Evolutionary conservation across 2,797 vertebrate genomes (phyloP), one percentile per base, ranked within the genome.

Genomic region (Diplodus sargus): DNA sequence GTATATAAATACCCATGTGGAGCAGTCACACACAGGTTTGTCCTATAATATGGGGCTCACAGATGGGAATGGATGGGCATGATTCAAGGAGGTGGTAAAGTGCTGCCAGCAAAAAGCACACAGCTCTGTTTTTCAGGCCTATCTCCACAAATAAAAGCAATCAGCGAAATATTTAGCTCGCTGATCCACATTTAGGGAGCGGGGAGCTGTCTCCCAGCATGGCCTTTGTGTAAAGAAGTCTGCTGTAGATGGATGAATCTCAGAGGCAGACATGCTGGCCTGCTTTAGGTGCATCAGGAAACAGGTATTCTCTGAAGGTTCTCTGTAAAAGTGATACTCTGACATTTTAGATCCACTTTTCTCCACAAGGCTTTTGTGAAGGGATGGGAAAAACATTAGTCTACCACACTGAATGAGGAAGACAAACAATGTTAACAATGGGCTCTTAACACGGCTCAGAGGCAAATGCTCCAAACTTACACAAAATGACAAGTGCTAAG

Each of bases 1-100:
- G 88, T 87, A 84, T 89, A 90, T 90, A 91, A 91, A 94, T 90
- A 89, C 90, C 92, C 77, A 85, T 87, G 85, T 91, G 91, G 90
- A 88, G 84, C 81, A 79, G 81, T 76, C 77, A 74, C 82, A 85
- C 75, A 66, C 71, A 79, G 70, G 57, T 84, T 88, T 85, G 86
- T 87, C 84, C 91, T 88, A 83, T 91, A 87, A 90, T 91, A 81
- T 42, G 69, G 80, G 76, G 69, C 86, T 82, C 74, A 61, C 63
- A 78, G 79, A 89, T 76, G 85, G 84, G 81, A 87, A 87, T 77
- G 78, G 83, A 88, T 86, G 77, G 82, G 77, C 49, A 49, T 39
- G 59, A 84, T 85, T 89, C 76, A 69, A 87, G 81, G 74, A 87
- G 81, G 73, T 86, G 85, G 74, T 77, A 81, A 91, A 87, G 71